Percentiles rank a stretch among this genome's conserved stretches.
These are phyloP conservation scores for Notamacropus eugenii DNA, from an alignment of 2,797 vertebrate species.

Conservation along the genomic window DNA sequence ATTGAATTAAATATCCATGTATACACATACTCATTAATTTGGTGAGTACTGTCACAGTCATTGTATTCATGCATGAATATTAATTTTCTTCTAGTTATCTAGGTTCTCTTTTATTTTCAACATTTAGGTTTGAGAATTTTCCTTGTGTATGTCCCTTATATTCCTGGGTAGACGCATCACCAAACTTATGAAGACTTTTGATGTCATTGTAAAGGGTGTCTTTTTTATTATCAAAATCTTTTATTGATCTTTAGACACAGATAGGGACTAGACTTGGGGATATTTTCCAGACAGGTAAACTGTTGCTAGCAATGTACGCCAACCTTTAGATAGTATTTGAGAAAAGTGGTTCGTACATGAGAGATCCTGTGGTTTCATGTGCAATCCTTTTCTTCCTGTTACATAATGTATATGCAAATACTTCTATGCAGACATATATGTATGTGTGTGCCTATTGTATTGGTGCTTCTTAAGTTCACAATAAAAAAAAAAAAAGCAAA, in stretches of 20 bases:
- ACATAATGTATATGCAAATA: neutral
- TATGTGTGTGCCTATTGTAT: neutral
- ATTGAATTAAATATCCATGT: neutral
- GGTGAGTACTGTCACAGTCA: neutral
- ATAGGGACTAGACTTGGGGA: neutral
- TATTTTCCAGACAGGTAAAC: neutral
- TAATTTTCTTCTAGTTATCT: neutral
- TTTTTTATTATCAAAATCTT: neutral
- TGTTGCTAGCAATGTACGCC: neutral
- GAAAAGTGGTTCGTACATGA: neutral
- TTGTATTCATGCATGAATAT: neutral
- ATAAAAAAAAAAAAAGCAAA: neutral
- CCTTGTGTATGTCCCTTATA: neutral
- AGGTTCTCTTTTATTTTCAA: neutral
- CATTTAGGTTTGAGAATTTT: neutral
- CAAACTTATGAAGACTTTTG: neutral
- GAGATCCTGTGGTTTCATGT: neutral
- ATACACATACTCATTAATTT: neutral
- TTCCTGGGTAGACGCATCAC: neutral
- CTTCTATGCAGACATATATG: neutral
- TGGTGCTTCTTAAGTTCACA: neutral
- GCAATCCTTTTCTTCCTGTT: neutral
- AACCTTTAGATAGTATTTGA: neutral
- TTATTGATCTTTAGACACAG: neutral
- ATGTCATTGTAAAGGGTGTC: neutral